Evolutionary conservation across 2,888 invertebrate species (phyloP).

Genomic region (Molorchus minor): DNA sequence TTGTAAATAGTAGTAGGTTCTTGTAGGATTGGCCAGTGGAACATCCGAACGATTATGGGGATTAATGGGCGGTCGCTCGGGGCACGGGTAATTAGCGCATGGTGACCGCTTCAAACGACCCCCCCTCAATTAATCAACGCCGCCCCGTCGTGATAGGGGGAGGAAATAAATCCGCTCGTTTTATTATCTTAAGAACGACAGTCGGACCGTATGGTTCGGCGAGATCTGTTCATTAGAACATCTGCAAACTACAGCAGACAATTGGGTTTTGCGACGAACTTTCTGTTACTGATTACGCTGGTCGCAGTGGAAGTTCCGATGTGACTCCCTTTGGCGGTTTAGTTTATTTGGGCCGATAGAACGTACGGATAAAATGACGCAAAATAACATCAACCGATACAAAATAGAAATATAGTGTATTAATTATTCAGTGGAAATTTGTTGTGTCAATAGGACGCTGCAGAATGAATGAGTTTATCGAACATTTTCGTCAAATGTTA

Average conservation of each 20-base stretch:
- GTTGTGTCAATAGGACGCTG: too few relatives aligned
- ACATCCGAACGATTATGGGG: slow-evolving; percentile 30
- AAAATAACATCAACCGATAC: too few relatives aligned
- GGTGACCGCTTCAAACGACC: slow-evolving; percentile 39
- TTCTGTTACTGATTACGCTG: slow-evolving; percentile 12
- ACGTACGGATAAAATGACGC: too few relatives aligned
- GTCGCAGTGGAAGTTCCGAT: slow-evolving; percentile 12
- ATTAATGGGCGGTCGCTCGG: slow-evolving; percentile 36
- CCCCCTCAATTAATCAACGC: slow-evolving; percentile 45
- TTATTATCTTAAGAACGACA: slow-evolving; percentile 30
- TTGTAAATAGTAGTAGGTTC: slow-evolving; percentile 38
- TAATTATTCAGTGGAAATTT: too few relatives aligned
- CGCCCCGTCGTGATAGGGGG: slow-evolving; percentile 36
- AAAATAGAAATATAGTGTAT: too few relatives aligned
- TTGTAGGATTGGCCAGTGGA: slow-evolving; percentile 33
- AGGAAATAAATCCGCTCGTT: slow-evolving; percentile 35
- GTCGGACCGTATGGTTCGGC: slow-evolving; percentile 26
- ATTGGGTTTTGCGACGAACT: slow-evolving; percentile 17
- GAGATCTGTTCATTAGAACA: slow-evolving; percentile 37
- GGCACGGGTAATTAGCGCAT: slow-evolving; percentile 43
- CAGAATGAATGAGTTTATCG: too few relatives aligned
- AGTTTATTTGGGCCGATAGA: too few relatives aligned
- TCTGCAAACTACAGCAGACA: slow-evolving; percentile 33
- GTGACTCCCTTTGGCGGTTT: too few relatives aligned
- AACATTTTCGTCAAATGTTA: too few relatives aligned